These are phyloP conservation scores for Triops cancriformis DNA, from an alignment of 1,140 invertebrate species.

Conservation along the genomic window DNA sequence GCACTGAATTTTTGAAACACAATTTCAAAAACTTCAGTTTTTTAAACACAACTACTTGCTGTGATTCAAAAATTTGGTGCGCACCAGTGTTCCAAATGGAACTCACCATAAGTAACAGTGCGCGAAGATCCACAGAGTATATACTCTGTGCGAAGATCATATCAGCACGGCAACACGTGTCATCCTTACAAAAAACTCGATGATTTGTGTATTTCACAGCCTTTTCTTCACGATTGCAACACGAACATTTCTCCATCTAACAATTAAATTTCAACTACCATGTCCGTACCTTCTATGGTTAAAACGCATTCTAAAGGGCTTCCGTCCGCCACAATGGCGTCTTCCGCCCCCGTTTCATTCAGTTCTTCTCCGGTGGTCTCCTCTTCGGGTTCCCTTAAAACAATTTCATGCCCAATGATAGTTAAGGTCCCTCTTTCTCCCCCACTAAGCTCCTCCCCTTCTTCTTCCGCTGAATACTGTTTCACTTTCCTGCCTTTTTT, in stretches of 20 bases:
- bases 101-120: too few relatives aligned
- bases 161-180: too few relatives aligned
- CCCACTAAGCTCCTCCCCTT: not conserved
- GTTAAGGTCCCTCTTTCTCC: not conserved
- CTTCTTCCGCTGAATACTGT: slow-evolving; percentile 5
- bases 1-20: too few relatives aligned
- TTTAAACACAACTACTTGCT: too few relatives aligned
- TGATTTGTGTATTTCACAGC: too few relatives aligned
- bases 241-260: not conserved
- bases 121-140: too few relatives aligned
- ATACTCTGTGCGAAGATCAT: too few relatives aligned
- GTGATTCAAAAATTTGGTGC: too few relatives aligned
- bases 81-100: too few relatives aligned
- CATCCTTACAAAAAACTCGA: too few relatives aligned
- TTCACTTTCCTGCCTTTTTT: not conserved
- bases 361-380: not conserved
- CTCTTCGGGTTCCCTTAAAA: not conserved
- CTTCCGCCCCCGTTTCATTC: not conserved
- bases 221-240: too few relatives aligned
- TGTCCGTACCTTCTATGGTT: not conserved
- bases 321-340: not conserved
- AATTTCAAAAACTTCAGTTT: too few relatives aligned
- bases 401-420: not conserved
- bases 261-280: not conserved
- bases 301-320: not conserved